These are phyloP conservation scores for Myotis lucifugus DNA, from an alignment of 2,113 vertebrate genomes.

Conservation along the genomic window DNA sequence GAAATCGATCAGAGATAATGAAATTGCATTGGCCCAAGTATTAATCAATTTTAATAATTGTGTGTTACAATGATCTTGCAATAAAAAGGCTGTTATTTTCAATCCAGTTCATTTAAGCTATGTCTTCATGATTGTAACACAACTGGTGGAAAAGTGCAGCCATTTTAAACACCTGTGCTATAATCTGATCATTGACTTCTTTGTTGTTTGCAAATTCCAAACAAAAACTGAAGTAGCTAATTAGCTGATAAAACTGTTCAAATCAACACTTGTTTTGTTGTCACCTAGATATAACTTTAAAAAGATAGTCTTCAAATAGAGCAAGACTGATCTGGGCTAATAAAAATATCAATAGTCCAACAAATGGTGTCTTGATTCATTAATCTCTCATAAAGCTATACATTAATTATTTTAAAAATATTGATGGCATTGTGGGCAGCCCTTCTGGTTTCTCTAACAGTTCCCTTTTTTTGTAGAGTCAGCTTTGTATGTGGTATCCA, in stretches of 20 bases:
- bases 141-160: constrained; percentile 34
- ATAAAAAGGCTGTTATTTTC: constrained; percentile 80
- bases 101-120: constrained; percentile 75
- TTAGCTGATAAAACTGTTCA: not conserved
- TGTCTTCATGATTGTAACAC: constrained; percentile 62
- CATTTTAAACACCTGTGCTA: constrained; percentile 30
- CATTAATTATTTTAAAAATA: constrained; percentile 24
- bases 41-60: constrained; percentile 88
- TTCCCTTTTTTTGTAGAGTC: not conserved
- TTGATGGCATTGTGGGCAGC: not conserved
- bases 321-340: constrained; percentile 38
- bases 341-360: constrained; percentile 40
- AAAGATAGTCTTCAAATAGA: constrained; percentile 36
- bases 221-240: not conserved
- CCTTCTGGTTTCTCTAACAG: not conserved
- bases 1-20: constrained; percentile 85
- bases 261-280: not conserved
- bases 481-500: not conserved
- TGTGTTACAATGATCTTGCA: constrained; percentile 78
- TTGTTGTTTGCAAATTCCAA: constrained; percentile 20
- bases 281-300: not conserved
- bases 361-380: constrained; percentile 43
- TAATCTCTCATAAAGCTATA: constrained; percentile 39
- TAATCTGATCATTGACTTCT: not conserved
- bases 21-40: constrained; percentile 86